Conservation (phyloP, 2,888 invertebrate species). For the Branchipolynoe longqiensis region DNA sequence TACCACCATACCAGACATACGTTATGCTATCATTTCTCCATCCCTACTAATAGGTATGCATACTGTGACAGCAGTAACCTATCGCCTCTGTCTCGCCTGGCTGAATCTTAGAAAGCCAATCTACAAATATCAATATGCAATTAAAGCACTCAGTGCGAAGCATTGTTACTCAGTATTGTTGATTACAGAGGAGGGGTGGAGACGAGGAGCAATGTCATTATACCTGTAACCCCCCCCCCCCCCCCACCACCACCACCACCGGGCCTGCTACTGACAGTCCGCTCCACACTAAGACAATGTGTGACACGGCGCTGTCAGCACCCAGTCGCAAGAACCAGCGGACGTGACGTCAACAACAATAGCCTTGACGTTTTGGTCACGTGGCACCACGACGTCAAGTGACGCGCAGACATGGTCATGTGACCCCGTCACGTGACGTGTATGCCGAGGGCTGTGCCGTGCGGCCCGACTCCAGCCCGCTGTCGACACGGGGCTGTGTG, state of each 20-base stretch:
- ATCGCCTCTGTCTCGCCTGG: no score
- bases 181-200: no score
- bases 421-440: neutral
- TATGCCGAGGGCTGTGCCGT: neutral
- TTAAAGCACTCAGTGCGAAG: no score
- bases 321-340: neutral
- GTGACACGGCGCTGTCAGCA: neutral
- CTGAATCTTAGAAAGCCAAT: no score
- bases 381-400: neutral
- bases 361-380: neutral
- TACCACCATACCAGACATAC: no score
- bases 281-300: constrained; percentile 16
- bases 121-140: no score
- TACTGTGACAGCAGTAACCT: no score
- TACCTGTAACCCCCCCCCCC: neutral
- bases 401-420: neutral
- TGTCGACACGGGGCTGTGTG: neutral
- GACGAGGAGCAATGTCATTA: no score
- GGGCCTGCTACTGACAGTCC: constrained; percentile 3
- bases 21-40: no score
- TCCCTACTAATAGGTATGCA: no score
- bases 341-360: constrained; percentile 1
- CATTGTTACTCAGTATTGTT: no score
- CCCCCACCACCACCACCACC: neutral
- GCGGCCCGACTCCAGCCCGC: neutral